Evolutionary conservation across 2,797 vertebrate genomes (phyloP), one percentile per base, ranked within the genome.

Genomic region (Ceryle rudis): DNA sequence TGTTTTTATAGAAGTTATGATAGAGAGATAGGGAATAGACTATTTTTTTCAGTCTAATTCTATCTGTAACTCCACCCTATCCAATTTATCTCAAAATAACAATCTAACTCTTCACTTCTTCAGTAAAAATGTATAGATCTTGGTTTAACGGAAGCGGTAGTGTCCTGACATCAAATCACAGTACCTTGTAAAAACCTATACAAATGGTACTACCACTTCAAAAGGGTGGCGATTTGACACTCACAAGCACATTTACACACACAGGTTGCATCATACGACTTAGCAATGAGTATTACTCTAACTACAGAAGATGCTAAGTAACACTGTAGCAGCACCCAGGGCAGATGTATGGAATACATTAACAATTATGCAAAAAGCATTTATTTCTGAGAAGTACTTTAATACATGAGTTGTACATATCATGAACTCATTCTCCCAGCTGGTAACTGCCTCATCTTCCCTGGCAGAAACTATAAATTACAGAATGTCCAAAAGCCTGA

Each of bases 331-430:
- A 90, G 31, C 14, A 69, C 11, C n/a, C 26, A 21, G n/a, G 31
- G 71, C 58, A 88, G 64, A 81, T 14, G 11, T 16, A 47, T 1
- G 22, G 62, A 95, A 55, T 83, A 84, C 61, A 28, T 57, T 95
- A 93, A 70, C 35, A 93, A 72, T 94, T 86, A 86, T 46, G 41
- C 66, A 94, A 97, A 96, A 91, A 91, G 80, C 12, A 88, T 86
- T 96, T 97, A 93, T 97, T 97, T 96, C 89, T 90, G 69, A 87
- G 93, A 97, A 81, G 84, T 87, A 86, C 66, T 97, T 97, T 90
- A 95, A 97, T 96, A 95, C 51, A 89, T 19, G 94, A 94, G 11
- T 91, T 94, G 44, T 62, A 95, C 52, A 87, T 92, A 91, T 92
- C 66, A 72, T 83, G 87, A 93, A 92, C 62, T 95, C 67, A 90